Evolutionary conservation across 2,888 invertebrate species (phyloP).

Genomic region (Quadroppia sp.): DNA sequence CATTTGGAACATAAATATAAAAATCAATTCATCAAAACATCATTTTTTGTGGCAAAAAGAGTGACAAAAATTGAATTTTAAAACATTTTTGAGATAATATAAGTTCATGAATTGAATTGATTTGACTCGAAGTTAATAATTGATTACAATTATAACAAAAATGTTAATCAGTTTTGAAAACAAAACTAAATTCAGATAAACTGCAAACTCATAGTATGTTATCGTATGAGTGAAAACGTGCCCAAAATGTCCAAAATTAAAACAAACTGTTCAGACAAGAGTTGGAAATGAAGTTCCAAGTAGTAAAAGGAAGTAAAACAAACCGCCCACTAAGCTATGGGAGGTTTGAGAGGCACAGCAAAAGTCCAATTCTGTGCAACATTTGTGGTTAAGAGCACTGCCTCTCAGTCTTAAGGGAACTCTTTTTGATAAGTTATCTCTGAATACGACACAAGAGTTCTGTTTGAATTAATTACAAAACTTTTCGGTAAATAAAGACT

Average conservation of each 20-base stretch:
- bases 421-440: no score
- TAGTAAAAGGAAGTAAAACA: slow-evolving; percentile 17
- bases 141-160: not conserved
- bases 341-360: slow-evolving; percentile 24
- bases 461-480: no score
- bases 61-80: no score
- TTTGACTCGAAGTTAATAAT: slow-evolving; percentile 1
- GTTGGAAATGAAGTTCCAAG: not conserved
- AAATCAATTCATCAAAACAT: slow-evolving; percentile 2
- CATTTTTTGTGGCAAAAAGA: no score
- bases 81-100: no score
- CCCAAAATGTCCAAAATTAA: slow-evolving; percentile 1
- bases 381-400: no score
- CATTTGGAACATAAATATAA: not conserved
- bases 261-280: slow-evolving; percentile 13
- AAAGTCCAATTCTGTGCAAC: slow-evolving; percentile 20
- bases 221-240: not conserved
- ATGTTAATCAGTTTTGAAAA: not conserved
- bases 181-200: not conserved
- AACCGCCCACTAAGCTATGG: slow-evolving; percentile 31
- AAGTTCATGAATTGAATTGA: no score
- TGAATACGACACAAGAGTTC: no score
- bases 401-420: no score
- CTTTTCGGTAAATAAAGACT: no score
- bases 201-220: not conserved